phyloP scores from a whole-genome alignment of 2,113 vertebrate species.

The Mungos mungo region DNA sequence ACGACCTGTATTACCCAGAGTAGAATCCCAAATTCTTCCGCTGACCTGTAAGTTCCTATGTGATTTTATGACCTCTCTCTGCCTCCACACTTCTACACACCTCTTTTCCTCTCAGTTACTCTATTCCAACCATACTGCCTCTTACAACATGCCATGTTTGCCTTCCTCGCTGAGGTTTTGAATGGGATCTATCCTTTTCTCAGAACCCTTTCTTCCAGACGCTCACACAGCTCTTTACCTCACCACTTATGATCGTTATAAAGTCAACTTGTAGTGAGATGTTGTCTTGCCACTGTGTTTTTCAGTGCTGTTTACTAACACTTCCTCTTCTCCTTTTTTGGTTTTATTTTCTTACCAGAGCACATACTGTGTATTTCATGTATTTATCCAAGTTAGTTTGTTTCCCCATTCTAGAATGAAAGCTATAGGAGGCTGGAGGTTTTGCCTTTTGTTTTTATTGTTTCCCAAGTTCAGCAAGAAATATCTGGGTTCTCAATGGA shows the following conservation, averaged over 20 bases:
- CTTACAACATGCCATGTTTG: fast-evolving
- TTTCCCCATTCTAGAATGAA: neutral
- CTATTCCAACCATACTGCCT: neutral
- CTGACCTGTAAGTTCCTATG: neutral
- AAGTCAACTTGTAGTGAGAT: neutral
- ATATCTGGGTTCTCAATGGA: neutral
- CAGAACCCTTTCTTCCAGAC: neutral
- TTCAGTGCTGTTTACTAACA: neutral
- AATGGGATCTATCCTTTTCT: neutral
- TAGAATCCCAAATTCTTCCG: neutral
- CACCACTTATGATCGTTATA: neutral
- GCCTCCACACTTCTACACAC: neutral
- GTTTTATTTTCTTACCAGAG: neutral
- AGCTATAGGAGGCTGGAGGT: neutral
- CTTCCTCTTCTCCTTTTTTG: neutral
- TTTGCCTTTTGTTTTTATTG: neutral
- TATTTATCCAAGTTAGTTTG: neutral
- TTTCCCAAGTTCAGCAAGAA: neutral
- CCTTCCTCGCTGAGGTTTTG: neutral
- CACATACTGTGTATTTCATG: neutral
- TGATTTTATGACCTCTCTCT: neutral
- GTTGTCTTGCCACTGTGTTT: neutral
- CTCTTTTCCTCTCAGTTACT: neutral
- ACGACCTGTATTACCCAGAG: neutral
- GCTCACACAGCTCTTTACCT: neutral